Base-by-base conservation (phyloP, 1,140 invertebrate genomes). In the Harpegnathos saltator region DNA sequence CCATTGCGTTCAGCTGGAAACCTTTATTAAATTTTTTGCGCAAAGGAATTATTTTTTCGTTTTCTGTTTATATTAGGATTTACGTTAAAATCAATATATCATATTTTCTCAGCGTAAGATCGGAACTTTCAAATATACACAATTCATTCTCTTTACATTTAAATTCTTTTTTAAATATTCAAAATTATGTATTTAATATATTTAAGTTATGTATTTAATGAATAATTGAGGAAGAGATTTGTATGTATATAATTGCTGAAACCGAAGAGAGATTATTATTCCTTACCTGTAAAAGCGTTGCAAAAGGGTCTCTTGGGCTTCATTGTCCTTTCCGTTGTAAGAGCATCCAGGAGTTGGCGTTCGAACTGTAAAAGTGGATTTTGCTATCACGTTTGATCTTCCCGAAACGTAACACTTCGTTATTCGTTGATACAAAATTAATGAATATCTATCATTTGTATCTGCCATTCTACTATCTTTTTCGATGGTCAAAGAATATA, bases 241-340 rank as follows among this genome's bases (percentile, higher is more conserved):
- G 5, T 33, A 33, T 33, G 5, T 44, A 11, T 59, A 33, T 17
- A 5, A 73, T 24, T 4, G 3, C 4, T 73, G 17, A 17, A 24
- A 63, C 56, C 12, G 7, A 50, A 17, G 38, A 26, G 12, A n/a
- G 58, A 58, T 66, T 29, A 44, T 48, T 59, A 44, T 17, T 1
- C 52, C 71, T 87, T 58, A 91, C 92, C 92, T 0, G 91, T 92
- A 65, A 92, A 92, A 24, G 91, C 90, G 66, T 92, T 92, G 84
- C 92, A 92, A 59, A 92, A 92, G 17, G 92, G 92, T 85, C 91
- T 88, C 65, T 92, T 92, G 33, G 84, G 69, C 19, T 87, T 89
- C 9, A 72, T n/a, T 33, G 82, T 68, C 14, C 86, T 78, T 22
- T 91, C 87, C 0, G 56, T 44, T 0, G 68, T 50, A n/a, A 83